Base-by-base conservation (phyloP, 2,113 vertebrate species). In the Halichoeres trimaculatus region DNA sequence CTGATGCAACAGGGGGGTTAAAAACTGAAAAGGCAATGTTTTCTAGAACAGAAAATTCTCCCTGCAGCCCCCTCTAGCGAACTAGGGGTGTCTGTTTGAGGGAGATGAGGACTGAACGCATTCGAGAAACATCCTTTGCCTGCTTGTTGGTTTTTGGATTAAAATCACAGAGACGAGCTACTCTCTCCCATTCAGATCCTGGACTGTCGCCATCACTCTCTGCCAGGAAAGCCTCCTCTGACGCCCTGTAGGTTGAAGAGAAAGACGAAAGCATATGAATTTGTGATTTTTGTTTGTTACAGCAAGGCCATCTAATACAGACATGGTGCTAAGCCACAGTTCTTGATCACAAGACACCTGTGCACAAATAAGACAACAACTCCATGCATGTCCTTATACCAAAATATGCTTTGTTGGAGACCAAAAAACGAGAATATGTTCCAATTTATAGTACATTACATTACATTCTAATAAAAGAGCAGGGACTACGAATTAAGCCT, bases 111-210 rank as follows among this genome's bases (percentile, higher is more conserved):
- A 99, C 96, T 0, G 97, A 99, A 62, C 97, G 97, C 96, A 99
- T 97, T 64, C 98, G 96, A 0, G 98, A 99, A 65, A 99, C 96
- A 19, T 99, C 98, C 94, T 99, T 99, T 56, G 95, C 96, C 86
- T 98, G 97, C 93, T 98, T 99, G 97, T 96, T 99, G 94, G 97
- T 99, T 93, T 99, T 99, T 64, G 98, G 98, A 65, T 99, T 99
- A 94, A 99, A 99, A 92, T 99, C 98, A 40, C 98, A 99, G 57
- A 99, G 96, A 40, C 96, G 96, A 23, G 97, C 98, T 69, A 99
- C 98, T 80, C 96, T 95, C 85, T 99, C 98, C 98, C 98, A 99
- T 83, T 97, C 96, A 0, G 96, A 93, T 71, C 96, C 98, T 0
- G 97, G 95, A 8, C 91, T 93, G 63, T 98, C 96, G 70, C 96